These are phyloP conservation scores for Hemiprocne comata DNA, from an alignment of 2,113 vertebrate species.

Conservation along the genomic window DNA sequence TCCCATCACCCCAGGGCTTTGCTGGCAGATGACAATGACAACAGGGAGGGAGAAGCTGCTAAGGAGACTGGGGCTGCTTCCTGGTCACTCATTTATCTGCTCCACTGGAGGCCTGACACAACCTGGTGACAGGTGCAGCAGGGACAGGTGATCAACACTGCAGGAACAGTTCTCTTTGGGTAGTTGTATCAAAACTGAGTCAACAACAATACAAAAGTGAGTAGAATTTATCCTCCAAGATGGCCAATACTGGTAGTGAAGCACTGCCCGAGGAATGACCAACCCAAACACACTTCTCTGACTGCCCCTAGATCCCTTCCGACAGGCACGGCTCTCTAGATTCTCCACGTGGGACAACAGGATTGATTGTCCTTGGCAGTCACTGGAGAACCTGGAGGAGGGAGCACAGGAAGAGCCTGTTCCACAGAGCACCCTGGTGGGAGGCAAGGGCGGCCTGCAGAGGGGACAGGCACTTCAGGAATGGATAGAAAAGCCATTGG, in stretches of 20 bases:
- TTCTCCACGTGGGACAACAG: neutral
- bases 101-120: neutral
- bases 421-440: accelerated
- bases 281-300: too few species aligned
- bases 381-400: accelerated
- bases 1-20: neutral
- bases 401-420: too few species aligned
- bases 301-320: accelerated
- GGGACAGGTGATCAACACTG: neutral
- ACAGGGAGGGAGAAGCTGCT: neutral
- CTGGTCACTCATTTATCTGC: neutral
- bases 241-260: neutral
- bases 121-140: neutral
- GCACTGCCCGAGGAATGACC: neutral
- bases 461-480: neutral
- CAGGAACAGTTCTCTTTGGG: neutral
- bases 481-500: neutral
- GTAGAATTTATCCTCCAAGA: neutral
- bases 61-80: neutral
- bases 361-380: neutral
- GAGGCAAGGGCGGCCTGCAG: neutral
- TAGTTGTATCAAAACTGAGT: neutral
- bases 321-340: accelerated
- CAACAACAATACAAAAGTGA: neutral
- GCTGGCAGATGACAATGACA: neutral